Evolutionary conservation across 2,888 invertebrate genomes (phyloP).

Genomic region (Machimus rusticus): DNA sequence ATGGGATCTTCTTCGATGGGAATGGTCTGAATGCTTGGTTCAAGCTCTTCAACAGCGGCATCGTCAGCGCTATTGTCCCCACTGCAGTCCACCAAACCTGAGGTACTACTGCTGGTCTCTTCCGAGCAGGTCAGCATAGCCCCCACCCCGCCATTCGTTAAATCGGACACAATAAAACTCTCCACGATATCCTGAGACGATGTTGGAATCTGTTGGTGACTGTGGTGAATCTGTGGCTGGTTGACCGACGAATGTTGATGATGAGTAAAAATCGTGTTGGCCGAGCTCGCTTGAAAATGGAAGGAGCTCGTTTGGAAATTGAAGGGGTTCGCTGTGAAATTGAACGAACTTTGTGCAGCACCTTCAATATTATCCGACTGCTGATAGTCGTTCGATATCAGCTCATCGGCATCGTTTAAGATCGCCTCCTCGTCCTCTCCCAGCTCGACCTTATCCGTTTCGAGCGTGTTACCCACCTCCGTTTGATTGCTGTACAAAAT

Average conservation of each 20-base stretch:
- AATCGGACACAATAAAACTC: slow-evolving; percentile 49
- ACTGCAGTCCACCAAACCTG: slow-evolving; percentile 59
- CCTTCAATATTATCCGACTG: neutral
- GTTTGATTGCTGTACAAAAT: slow-evolving; percentile 35
- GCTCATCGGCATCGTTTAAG: slow-evolving; percentile 37
- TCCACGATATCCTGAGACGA: slow-evolving; percentile 43
- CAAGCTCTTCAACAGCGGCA: slow-evolving; percentile 48
- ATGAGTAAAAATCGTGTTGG: neutral
- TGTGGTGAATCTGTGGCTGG: neutral
- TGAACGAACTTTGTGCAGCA: slow-evolving; percentile 45
- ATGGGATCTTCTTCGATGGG: slow-evolving; percentile 66
- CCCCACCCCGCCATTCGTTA: slow-evolving; percentile 53
- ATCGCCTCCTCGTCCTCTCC: slow-evolving; percentile 36
- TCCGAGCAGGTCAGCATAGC: slow-evolving; percentile 50
- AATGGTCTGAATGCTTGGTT: slow-evolving; percentile 59
- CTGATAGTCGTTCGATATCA: slow-evolving; percentile 41
- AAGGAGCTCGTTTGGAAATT: slow-evolving; percentile 43
- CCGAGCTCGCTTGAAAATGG: slow-evolving; percentile 25
- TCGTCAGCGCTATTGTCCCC: slow-evolving; percentile 47
- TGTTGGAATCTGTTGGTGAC: slow-evolving; percentile 17
- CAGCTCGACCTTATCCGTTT: neutral
- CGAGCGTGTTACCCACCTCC: slow-evolving; percentile 19
- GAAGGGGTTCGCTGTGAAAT: slow-evolving; percentile 42
- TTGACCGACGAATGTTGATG: neutral
- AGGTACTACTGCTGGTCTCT: slow-evolving; percentile 52